These are phyloP conservation scores for Anolis carolinensis DNA, from an alignment of 2,113 vertebrate genomes.

Conservation along the genomic window DNA sequence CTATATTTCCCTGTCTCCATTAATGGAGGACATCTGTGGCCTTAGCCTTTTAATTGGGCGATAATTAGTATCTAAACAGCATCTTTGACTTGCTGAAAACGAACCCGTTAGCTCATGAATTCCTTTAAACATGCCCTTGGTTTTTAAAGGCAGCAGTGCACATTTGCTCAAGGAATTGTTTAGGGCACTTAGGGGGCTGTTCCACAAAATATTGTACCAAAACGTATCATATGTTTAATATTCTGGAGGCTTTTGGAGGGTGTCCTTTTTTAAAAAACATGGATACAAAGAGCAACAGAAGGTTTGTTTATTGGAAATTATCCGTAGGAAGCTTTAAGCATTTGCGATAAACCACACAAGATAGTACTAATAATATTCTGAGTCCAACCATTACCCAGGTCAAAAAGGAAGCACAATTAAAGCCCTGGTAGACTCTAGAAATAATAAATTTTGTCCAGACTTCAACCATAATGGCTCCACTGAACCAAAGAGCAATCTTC, in stretches of 20 bases:
- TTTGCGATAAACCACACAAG: neutral
- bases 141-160: slow-evolving; percentile 60
- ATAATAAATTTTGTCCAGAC: too few relatives aligned
- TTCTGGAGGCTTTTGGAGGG: neutral
- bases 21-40: slow-evolving; percentile 69
- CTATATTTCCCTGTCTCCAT: slow-evolving; percentile 64
- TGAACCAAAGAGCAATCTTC: neutral
- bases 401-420: too few relatives aligned
- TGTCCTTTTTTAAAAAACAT: neutral
- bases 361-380: neutral
- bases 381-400: too few relatives aligned
- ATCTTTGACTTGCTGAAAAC: slow-evolving; percentile 69
- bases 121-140: slow-evolving; percentile 66
- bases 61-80: slow-evolving; percentile 74
- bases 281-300: neutral
- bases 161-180: slow-evolving; percentile 38
- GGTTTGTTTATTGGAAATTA: neutral
- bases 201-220: neutral
- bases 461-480: neutral
- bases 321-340: neutral
- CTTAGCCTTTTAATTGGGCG: slow-evolving; percentile 76
- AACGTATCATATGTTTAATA: neutral
- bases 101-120: slow-evolving; percentile 69
- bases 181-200: slow-evolving; percentile 45
- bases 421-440: neutral